Conservation (phyloP, 1,140 invertebrate species). For the Paramacrobiotus metropolitanus region DNA sequence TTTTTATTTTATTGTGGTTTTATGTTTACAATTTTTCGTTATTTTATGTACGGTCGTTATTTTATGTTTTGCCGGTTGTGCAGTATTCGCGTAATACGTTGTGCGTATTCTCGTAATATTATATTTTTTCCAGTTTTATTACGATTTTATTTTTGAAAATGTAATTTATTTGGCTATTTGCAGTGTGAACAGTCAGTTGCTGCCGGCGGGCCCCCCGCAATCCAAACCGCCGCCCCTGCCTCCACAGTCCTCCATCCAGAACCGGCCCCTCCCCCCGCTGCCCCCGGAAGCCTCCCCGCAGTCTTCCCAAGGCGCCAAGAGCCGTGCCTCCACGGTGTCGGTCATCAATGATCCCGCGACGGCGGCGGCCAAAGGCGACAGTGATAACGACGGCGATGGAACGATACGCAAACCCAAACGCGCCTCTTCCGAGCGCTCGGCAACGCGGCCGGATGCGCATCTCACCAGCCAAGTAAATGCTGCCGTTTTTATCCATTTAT, state of each 20-base stretch:
- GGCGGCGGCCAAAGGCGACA: neutral
- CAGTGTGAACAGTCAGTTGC: too few species aligned
- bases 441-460: neutral
- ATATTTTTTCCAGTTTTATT: too few species aligned
- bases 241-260: conserved; percentile 1
- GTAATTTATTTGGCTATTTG: too few species aligned
- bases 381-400: neutral
- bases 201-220: neutral
- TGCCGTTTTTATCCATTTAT: too few species aligned
- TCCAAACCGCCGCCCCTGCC: neutral
- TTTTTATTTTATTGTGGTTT: too few species aligned
- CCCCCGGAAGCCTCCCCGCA: conserved; percentile 6
- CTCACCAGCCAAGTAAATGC: neutral
- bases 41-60: too few species aligned
- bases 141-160: too few species aligned
- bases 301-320: neutral
- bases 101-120: too few species aligned
- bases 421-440: neutral
- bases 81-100: too few species aligned
- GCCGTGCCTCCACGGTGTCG: neutral
- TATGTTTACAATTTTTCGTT: too few species aligned
- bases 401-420: conserved; percentile 3
- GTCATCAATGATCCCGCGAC: neutral
- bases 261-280: conserved; percentile 4
- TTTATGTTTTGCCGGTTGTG: too few species aligned